These are phyloP conservation scores for Halyomorpha halys DNA, from an alignment of 1,140 invertebrate species.

Conservation along the genomic window DNA sequence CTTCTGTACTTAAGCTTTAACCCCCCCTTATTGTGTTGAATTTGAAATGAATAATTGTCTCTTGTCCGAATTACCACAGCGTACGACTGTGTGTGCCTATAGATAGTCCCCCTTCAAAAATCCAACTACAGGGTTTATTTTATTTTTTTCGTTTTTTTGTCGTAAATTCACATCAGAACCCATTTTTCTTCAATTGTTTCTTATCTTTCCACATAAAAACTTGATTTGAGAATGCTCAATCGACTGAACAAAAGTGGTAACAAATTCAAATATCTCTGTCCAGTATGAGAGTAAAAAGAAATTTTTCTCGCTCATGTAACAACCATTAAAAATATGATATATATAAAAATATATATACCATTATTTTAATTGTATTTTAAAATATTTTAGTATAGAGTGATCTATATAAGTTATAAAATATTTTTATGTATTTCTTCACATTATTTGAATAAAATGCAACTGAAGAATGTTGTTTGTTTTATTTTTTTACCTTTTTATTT, in stretches of 20 bases:
- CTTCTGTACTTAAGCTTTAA: background rate
- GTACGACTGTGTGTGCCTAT: too few relatives aligned
- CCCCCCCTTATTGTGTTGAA: background rate
- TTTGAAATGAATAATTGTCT: background rate
- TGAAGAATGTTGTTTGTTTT: background rate
- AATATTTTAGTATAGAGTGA: slow-evolving; percentile 22
- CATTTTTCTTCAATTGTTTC: background rate
- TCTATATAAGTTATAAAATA: slow-evolving; percentile 21
- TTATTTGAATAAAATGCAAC: slow-evolving; percentile 22
- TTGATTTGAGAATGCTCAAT: slow-evolving; percentile 17
- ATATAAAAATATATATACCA: slow-evolving; percentile 20
- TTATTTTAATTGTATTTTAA: slow-evolving; percentile 22
- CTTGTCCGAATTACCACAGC: slow-evolving; percentile 8
- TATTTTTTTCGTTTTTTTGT: background rate
- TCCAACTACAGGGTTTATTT: background rate
- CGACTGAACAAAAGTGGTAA: slow-evolving; percentile 14
- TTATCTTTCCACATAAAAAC: background rate
- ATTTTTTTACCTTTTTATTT: background rate
- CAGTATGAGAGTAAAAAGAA: slow-evolving; percentile 12
- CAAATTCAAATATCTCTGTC: slow-evolving; percentile 16
- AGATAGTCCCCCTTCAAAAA: too few relatives aligned
- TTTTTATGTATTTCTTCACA: slow-evolving; percentile 22
- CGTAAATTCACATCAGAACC: background rate
- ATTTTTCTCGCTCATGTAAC: slow-evolving; percentile 20
- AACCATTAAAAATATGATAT: slow-evolving; percentile 18